Evolutionary conservation across 23 tunicate genomes (phyloP).

Genomic region (Oikopleura vanhoeffeni): DNA sequence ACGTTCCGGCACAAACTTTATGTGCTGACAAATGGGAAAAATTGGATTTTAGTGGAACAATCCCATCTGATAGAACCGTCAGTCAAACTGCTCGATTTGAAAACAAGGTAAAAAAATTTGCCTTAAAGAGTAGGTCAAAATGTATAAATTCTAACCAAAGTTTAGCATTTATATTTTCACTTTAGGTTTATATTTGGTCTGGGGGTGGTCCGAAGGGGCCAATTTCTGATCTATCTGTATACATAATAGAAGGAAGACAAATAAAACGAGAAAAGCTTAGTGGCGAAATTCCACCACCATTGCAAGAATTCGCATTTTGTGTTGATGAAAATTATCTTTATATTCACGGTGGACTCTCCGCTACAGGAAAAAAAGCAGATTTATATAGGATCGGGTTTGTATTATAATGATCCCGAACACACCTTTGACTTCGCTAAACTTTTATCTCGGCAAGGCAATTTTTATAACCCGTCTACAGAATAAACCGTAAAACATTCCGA

Average conservation of each 20-base stretch:
- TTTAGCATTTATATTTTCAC: too few relatives aligned
- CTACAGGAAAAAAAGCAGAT: neutral
- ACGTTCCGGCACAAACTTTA: neutral
- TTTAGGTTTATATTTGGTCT: too few relatives aligned
- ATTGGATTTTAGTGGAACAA: neutral
- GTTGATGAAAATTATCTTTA: neutral
- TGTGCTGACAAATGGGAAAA: neutral
- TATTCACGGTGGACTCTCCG: neutral
- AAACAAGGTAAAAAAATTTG: too few relatives aligned
- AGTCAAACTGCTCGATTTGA: too few relatives aligned
- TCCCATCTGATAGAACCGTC: neutral
- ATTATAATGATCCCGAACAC: too few relatives aligned
- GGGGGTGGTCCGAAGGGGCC: neutral
- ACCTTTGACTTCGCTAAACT: too few relatives aligned
- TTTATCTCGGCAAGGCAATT: too few relatives aligned
- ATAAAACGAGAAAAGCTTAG: neutral
- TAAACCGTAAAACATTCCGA: neutral
- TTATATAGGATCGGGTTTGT: neutral
- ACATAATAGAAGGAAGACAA: neutral
- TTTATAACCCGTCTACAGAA: neutral
- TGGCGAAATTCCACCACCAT: neutral
- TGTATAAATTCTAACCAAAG: too few relatives aligned
- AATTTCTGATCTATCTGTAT: neutral
- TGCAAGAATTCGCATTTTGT: neutral
- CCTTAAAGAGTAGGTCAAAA: too few relatives aligned